These are phyloP conservation scores for Limnodromus scolopaceus DNA, from an alignment of 2,797 vertebrate genomes.

Conservation along the genomic window DNA sequence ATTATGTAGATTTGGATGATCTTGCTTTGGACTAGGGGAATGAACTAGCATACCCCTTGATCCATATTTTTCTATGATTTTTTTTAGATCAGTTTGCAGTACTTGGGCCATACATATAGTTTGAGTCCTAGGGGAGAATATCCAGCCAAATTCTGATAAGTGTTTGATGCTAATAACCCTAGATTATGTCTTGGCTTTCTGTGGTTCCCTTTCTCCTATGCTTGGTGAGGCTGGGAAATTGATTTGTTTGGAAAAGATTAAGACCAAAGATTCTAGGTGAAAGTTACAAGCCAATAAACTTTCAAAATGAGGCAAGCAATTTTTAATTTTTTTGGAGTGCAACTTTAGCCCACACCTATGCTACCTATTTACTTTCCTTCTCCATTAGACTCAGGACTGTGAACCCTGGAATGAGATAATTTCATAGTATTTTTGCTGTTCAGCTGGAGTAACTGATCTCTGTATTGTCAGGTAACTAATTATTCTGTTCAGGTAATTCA, in stretches of 20 bases:
- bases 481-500: not conserved
- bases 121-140: not conserved
- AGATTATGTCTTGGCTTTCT: conserved; percentile 14
- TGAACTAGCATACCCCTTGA: not conserved
- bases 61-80: not conserved
- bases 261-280: not conserved
- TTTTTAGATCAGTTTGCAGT: not conserved
- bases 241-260: conserved; percentile 19
- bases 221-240: not conserved
- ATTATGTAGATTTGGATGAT: not conserved
- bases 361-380: not conserved
- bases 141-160: conserved; percentile 23
- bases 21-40: not conserved
- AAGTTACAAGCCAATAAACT: conserved; percentile 36
- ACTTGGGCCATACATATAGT: not conserved
- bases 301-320: not conserved
- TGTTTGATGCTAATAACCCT: conserved; percentile 1
- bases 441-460: not conserved
- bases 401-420: not conserved
- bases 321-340: conserved; percentile 21
- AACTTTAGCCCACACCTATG: conserved; percentile 13
- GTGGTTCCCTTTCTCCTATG: not conserved
- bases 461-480: not conserved
- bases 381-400: not conserved
- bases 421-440: not conserved